phyloP scores from a whole-genome alignment of 2,113 vertebrate genomes.

The Xiphophorus couchianus region DNA sequence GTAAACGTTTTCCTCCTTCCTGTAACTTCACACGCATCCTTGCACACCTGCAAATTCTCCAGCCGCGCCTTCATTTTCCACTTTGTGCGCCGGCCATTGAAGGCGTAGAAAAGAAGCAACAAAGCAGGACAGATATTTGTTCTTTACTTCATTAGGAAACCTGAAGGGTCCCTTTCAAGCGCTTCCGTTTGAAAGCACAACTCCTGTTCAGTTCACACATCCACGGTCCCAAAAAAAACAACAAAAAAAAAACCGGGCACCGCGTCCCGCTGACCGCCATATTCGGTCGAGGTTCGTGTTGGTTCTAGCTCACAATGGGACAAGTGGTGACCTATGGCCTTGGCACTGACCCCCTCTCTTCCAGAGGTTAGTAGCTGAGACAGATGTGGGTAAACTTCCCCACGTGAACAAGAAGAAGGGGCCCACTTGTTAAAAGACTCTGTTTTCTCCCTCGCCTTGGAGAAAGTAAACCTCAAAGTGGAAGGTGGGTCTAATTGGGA shows the following conservation, averaged over 20 bases:
- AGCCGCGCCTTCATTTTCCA: slow-evolving; percentile 65
- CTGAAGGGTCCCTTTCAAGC: slow-evolving; percentile 71
- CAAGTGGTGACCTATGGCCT: slow-evolving; percentile 78
- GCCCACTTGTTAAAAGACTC: slow-evolving; percentile 77
- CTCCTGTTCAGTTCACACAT: slow-evolving; percentile 77
- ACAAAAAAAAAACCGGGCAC: slow-evolving; percentile 48
- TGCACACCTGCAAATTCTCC: slow-evolving; percentile 79
- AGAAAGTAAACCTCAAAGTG: slow-evolving; percentile 69
- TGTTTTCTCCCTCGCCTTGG: slow-evolving; percentile 64
- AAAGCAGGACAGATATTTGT: slow-evolving; percentile 75
- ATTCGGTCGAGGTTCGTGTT: slow-evolving; percentile 73
- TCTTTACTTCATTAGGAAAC: slow-evolving; percentile 77
- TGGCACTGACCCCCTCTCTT: slow-evolving; percentile 76
- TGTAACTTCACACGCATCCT: slow-evolving; percentile 62
- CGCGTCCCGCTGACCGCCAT: slow-evolving; percentile 64
- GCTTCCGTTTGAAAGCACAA: slow-evolving; percentile 72
- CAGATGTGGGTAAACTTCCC: slow-evolving; percentile 84
- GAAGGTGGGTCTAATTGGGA: slow-evolving; percentile 81
- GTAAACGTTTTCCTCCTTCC: slow-evolving; percentile 55
- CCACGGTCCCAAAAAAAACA: slow-evolving; percentile 64
- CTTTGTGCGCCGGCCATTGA: slow-evolving; percentile 70
- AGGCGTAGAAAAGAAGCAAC: slow-evolving; percentile 67
- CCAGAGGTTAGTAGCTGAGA: slow-evolving; percentile 77
- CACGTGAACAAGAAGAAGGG: slow-evolving; percentile 72
- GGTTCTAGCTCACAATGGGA: slow-evolving; percentile 75